Evolutionary conservation across 2,888 invertebrate genomes (phyloP), one percentile per base, ranked within the genome.

Genomic region (Ommatoiulus sabulosus): DNA sequence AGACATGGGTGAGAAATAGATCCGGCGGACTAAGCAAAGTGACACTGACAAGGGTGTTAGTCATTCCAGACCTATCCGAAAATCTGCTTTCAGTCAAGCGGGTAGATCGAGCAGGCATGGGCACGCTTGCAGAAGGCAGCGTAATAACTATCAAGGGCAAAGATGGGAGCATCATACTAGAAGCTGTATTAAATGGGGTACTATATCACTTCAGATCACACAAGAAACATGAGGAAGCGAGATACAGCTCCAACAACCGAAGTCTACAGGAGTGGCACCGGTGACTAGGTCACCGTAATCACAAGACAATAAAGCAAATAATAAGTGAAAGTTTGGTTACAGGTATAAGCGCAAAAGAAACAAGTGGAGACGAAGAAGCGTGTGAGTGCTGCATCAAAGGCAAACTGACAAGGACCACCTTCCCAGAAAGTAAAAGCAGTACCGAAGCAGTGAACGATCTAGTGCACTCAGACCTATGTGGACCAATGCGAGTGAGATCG

Each of bases 381-480:
- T 80, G 84, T 3, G 84, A 80, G 8, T 24, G 84, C 43, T 85
- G 85, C n/a, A 43, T 43, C 24, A 15, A 43, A 43, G 84, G 85
- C 17, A 85, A 85, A 85, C 43, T 85, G 0, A n/a, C 43, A 3
- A 15, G 46, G 43, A 85, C 15, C 4, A 43, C 4, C 46, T 85
- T 85, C n/a, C n/a, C 85, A 85, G 43, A 43, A 2, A 85, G 85
- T 46, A 43, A 43, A 5, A 85, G 6, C n/a, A 15, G n/a, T 43
- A n/a, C 85, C 0, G n/a, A 43, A 44, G 17, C 15, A 43, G 17
- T 85, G 35, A 85, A 85, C 17, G 43, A 85, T 1, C 10, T 43
- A n/a, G 46, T 85, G 3, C 35, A 85, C n/a, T 85, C 35, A 43
- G 85, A 85, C 6, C 35, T 85, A 4, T 85, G 85, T 85, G 85